Percentiles rank a stretch among this genome's conserved stretches.
phyloP scores from a whole-genome alignment of 2,797 vertebrate species.

The Eulemur albifrons region DNA sequence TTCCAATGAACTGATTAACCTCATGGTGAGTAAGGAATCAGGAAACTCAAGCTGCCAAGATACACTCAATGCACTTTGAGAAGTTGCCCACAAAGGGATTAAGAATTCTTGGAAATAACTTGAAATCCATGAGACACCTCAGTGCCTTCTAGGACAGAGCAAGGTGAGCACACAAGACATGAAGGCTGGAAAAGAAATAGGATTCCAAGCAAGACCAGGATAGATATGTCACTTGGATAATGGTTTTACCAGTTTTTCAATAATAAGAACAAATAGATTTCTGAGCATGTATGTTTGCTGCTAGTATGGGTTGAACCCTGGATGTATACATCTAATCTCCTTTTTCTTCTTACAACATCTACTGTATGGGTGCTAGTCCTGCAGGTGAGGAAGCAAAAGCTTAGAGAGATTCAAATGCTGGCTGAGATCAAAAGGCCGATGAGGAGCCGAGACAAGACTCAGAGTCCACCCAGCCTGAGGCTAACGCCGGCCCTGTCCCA shows the following conservation, averaged over 20 bases:
- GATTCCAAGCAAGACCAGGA: not conserved
- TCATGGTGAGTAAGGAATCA: not conserved
- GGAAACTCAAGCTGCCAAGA: not conserved
- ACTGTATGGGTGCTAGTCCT: accelerated
- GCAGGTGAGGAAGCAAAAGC: not conserved
- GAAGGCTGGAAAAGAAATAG: not conserved
- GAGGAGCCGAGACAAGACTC: not conserved
- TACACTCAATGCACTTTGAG: not conserved
- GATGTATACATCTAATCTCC: too few relatives aligned
- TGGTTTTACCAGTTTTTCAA: not conserved
- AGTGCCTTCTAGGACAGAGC: not conserved
- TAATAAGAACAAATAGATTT: accelerated
- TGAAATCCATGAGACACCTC: not conserved
- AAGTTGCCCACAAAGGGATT: not conserved
- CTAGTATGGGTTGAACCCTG: accelerated
- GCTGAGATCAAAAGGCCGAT: not conserved
- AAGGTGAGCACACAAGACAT: too few relatives aligned
- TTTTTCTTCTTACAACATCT: too few relatives aligned
- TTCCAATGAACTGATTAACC: not conserved
- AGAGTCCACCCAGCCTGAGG: accelerated
- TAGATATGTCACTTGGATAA: accelerated
- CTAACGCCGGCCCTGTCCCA: accelerated
- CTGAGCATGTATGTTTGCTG: not conserved
- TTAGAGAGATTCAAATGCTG: not conserved
- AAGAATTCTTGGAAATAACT: not conserved